These are phyloP conservation scores for Cryptomyrus ogoouensis DNA, from an alignment of 2,113 vertebrate species.

Conservation along the genomic window DNA sequence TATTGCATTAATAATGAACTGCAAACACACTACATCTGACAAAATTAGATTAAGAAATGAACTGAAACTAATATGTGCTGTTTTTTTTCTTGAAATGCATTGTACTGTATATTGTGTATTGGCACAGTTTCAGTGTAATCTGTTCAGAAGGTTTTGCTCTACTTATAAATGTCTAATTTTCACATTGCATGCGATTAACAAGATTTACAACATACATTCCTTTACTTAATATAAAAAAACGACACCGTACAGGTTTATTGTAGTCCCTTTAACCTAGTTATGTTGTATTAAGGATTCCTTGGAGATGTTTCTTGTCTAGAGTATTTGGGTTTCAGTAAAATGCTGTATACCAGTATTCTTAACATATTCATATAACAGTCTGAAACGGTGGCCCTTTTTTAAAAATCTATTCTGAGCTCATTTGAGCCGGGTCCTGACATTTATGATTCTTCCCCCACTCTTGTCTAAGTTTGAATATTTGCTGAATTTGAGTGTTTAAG, in stretches of 20 bases:
- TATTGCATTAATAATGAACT: not conserved
- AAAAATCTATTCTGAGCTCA: not conserved
- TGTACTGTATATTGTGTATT: not conserved
- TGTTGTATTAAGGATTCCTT: not conserved
- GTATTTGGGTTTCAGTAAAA: not conserved
- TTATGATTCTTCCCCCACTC: not conserved
- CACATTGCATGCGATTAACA: not conserved
- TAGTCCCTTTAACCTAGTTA: not conserved
- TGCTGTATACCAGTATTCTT: not conserved
- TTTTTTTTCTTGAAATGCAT: not conserved
- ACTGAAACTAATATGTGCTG: not conserved
- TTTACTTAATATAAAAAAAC: not conserved
- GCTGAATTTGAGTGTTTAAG: not conserved
- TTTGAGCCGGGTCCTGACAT: not conserved
- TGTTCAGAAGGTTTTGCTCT: not conserved
- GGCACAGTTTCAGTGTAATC: not conserved
- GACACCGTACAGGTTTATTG: not conserved
- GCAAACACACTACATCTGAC: not conserved
- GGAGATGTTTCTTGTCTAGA: not conserved
- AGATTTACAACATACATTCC: not conserved
- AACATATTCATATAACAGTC: not conserved
- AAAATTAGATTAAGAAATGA: not conserved
- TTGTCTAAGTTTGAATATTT: not conserved
- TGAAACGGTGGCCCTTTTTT: not conserved
- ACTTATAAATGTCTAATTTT: constrained; percentile 9